These are phyloP conservation scores for Auanema freiburgensis DNA, from an alignment of 2,888 invertebrate species.

Conservation along the genomic window DNA sequence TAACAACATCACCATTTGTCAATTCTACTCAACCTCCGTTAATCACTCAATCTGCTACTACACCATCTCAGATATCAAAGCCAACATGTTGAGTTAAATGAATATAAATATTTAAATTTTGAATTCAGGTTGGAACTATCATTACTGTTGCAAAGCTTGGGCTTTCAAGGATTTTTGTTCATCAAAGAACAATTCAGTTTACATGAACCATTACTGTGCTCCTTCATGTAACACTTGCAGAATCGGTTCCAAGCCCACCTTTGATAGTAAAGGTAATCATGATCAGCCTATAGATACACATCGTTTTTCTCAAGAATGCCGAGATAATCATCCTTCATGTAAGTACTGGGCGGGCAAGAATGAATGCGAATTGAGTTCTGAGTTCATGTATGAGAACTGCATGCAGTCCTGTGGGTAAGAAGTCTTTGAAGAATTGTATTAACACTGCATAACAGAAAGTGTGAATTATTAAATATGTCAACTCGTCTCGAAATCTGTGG, in stretches of 20 bases:
- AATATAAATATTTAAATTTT: neutral
- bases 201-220: constrained; percentile 8
- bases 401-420: constrained; percentile 6
- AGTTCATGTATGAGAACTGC: constrained; percentile 15
- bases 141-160: constrained; percentile 8
- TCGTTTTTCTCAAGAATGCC: constrained; percentile 7
- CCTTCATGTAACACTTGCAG: constrained; percentile 8
- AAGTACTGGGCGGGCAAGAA: neutral
- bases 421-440: no score
- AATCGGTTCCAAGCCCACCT: no score
- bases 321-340: constrained; percentile 4
- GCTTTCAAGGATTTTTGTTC: constrained; percentile 4
- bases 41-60: neutral
- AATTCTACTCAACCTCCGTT: no score
- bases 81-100: neutral
- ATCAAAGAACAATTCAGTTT: neutral
- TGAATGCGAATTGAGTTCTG: neutral
- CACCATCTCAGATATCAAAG: neutral
- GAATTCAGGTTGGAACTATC: constrained; percentile 1
- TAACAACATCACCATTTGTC: no score
- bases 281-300: no score
- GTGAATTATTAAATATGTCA: no score
- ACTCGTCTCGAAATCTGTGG: no score
- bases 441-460: no score
- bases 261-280: no score